These are phyloP conservation scores for Deroptyus accipitrinus DNA, from an alignment of 2,113 vertebrate species.

Conservation along the genomic window DNA sequence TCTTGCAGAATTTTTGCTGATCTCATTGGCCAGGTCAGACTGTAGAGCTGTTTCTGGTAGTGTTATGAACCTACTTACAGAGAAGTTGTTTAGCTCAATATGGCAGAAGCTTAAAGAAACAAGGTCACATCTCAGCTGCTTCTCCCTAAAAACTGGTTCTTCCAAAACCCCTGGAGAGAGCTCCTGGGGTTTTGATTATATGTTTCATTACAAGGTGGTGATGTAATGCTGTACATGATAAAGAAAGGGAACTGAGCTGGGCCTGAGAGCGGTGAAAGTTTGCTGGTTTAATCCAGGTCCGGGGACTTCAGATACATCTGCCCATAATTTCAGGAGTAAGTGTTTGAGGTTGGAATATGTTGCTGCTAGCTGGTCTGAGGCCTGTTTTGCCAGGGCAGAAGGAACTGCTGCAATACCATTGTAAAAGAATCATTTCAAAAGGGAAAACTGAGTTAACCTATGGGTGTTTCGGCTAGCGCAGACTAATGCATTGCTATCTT, in stretches of 20 bases:
- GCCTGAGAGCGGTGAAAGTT: conserved; percentile 53
- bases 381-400: conserved; percentile 42
- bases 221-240: conserved; percentile 60
- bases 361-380: conserved; percentile 33
- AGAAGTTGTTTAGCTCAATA: not conserved
- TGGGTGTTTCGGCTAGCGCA: conserved; percentile 10
- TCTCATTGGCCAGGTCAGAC: not conserved
- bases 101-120: conserved; percentile 2
- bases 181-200: conserved; percentile 67
- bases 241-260: conserved; percentile 15
- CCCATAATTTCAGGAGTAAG: conserved; percentile 43
- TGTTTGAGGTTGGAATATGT: conserved; percentile 70
- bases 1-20: not conserved
- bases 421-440: conserved; percentile 44
- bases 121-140: conserved; percentile 29
- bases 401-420: conserved; percentile 34
- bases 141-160: conserved; percentile 53
- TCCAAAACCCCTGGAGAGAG: conserved; percentile 55
- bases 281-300: conserved; percentile 45
- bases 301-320: conserved; percentile 39
- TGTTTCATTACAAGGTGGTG: conserved; percentile 50
- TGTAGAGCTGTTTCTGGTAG: not conserved
- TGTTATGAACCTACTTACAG: not conserved
- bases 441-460: conserved; percentile 68
- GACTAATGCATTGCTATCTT: conserved; percentile 62